These are phyloP conservation scores for Sylvietta virens DNA, from an alignment of 2,113 vertebrate genomes.

Conservation along the genomic window DNA sequence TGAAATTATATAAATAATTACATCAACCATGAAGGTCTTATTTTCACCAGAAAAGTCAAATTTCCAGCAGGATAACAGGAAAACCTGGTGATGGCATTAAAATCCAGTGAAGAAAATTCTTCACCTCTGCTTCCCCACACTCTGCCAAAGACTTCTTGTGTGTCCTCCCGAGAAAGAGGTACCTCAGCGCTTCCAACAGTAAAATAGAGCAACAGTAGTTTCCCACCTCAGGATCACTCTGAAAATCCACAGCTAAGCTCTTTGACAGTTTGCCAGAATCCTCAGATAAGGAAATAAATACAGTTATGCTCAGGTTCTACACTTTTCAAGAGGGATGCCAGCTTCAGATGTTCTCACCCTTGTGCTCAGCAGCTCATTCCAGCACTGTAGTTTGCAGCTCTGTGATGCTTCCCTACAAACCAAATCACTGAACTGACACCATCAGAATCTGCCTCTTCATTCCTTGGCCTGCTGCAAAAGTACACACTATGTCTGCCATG, in stretches of 20 bases:
- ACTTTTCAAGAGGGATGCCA: background rate
- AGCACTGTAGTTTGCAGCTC: background rate
- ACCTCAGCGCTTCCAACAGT: background rate
- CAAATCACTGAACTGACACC: background rate
- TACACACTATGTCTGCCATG: rapidly evolving
- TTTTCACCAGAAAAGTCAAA: background rate
- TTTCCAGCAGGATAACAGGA: background rate
- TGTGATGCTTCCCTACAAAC: background rate
- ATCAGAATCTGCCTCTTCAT: background rate
- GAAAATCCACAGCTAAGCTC: background rate
- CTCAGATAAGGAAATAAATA: background rate
- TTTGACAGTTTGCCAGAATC: background rate
- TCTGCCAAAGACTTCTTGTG: background rate
- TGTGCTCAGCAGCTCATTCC: background rate
- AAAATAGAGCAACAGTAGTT: background rate
- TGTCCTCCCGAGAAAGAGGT: background rate
- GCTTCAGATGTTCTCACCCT: background rate
- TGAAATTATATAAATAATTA: background rate
- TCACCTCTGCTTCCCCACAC: background rate
- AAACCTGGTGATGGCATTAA: background rate
- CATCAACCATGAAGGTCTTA: background rate
- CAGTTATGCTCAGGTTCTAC: background rate
- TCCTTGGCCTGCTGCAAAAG: background rate
- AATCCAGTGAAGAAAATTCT: background rate
- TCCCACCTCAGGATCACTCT: background rate